Conservation (phyloP, 2,888 invertebrate genomes). For the Ceramica pisi region DNA sequence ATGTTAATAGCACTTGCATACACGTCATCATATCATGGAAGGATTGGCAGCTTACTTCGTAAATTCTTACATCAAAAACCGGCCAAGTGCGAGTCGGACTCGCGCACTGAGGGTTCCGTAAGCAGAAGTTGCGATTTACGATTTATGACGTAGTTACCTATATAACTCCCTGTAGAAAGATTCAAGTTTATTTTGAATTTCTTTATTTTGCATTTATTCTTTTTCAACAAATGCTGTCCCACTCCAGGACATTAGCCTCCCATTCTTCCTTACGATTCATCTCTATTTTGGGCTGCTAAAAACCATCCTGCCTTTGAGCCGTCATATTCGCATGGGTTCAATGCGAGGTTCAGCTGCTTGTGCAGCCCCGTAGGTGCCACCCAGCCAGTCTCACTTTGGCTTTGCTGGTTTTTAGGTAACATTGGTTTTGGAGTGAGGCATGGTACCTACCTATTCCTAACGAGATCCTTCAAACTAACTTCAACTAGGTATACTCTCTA, state of each 20-base stretch:
- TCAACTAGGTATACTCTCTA: not conserved
- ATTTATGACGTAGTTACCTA: too few species aligned
- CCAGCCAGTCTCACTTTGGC: not conserved
- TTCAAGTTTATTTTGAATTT: too few species aligned
- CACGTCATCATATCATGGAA: slow-evolving; percentile 13
- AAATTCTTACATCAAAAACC: slow-evolving; percentile 22
- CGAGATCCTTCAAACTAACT: not conserved
- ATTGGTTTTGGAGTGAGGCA: not conserved
- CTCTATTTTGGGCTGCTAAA: not conserved
- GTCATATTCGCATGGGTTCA: not conserved
- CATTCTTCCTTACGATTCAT: not conserved
- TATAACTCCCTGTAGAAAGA: too few species aligned
- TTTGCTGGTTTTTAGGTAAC: not conserved
- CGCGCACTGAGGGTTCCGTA: too few species aligned
- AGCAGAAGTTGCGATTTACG: too few species aligned
- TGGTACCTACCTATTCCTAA: not conserved
- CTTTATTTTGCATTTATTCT: too few species aligned
- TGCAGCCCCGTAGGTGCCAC: too few species aligned
- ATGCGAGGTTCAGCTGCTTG: not conserved
- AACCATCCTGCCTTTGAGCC: not conserved
- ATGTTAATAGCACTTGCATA: slow-evolving; percentile 13
- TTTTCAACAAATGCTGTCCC: too few species aligned
- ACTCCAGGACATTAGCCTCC: not conserved
- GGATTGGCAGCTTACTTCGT: slow-evolving; percentile 21
- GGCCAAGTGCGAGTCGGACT: too few species aligned